Evolutionary conservation across 64 coral and sea anemone genomes (phyloP).

Genomic region (Stylophora pistillata): DNA sequence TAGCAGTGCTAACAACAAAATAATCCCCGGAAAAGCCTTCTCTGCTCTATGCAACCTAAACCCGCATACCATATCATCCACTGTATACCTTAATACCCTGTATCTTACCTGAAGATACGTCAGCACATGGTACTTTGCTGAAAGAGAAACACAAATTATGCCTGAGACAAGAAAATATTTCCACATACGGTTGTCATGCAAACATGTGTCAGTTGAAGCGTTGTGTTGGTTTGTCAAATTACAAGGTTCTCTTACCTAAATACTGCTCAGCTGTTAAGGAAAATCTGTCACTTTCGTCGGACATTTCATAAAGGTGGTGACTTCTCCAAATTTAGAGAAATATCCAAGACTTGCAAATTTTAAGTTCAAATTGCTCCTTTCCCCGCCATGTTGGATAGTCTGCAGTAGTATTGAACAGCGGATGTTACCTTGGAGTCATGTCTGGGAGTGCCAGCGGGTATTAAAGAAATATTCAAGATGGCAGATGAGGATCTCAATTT

Average conservation of each 20-base stretch:
- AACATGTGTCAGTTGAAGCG: not conserved
- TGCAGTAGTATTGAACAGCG: conserved; percentile 17
- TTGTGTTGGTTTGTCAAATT: not conserved
- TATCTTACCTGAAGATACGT: conserved; percentile 84
- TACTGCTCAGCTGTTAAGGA: conserved; percentile 86
- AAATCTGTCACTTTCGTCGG: conserved; percentile 66
- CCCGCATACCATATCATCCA: not conserved
- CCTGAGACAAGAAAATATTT: not conserved
- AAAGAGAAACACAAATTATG: conserved; percentile 23
- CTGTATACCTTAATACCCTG: not conserved
- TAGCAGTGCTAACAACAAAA: no score
- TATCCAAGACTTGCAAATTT: no score
- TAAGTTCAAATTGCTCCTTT: not conserved
- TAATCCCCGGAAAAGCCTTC: no score
- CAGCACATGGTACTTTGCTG: conserved; percentile 79
- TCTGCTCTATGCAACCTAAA: no score
- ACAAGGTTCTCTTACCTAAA: conserved; percentile 65
- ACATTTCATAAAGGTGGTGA: not conserved
- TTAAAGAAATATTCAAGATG: conserved; percentile 63
- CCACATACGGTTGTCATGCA: not conserved
- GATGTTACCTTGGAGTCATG: not conserved
- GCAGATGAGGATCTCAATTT: conserved; percentile 52
- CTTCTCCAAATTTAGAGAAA: not conserved
- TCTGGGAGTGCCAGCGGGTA: conserved; percentile 46
- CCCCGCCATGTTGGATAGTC: not conserved